These are phyloP conservation scores for Auanema freiburgensis DNA, from an alignment of 2,888 invertebrate species.

Conservation along the genomic window DNA sequence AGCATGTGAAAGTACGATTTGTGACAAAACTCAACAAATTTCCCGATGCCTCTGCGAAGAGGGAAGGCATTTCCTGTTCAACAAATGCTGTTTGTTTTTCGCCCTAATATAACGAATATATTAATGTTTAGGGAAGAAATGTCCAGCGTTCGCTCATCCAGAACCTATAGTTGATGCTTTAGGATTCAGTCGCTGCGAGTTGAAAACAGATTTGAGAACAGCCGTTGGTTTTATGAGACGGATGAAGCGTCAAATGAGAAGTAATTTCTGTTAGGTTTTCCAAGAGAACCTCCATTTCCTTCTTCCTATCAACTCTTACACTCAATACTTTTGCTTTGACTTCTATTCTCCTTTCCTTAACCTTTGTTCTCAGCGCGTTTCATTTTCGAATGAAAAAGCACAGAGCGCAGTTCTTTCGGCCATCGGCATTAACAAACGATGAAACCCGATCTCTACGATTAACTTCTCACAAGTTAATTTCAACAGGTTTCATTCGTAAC, in stretches of 20 bases:
- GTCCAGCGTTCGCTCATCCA: slow-evolving; percentile 49
- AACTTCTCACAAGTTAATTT: too few relatives aligned
- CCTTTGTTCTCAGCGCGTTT: too few relatives aligned
- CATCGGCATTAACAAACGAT: too few relatives aligned
- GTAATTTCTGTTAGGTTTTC: slow-evolving; percentile 39
- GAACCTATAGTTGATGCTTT: slow-evolving; percentile 46
- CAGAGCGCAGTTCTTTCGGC: too few relatives aligned
- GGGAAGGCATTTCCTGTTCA: slow-evolving; percentile 58
- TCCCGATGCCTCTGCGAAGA: slow-evolving; percentile 56
- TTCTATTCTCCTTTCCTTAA: too few relatives aligned
- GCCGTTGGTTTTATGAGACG: slow-evolving; percentile 44
- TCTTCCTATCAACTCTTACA: too few relatives aligned
- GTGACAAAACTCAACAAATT: slow-evolving; percentile 40
- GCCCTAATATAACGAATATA: slow-evolving; percentile 5
- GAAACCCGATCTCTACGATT: too few relatives aligned
- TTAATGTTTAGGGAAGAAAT: slow-evolving; percentile 50
- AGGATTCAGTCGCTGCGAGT: slow-evolving; percentile 47
- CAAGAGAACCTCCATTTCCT: too few relatives aligned
- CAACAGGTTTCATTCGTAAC: too few relatives aligned
- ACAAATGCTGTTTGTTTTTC: slow-evolving; percentile 58
- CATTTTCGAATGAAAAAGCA: too few relatives aligned
- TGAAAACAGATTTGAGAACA: slow-evolving; percentile 41
- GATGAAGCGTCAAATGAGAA: slow-evolving; percentile 44
- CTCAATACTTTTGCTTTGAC: too few relatives aligned
- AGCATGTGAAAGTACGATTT: slow-evolving; percentile 58